Base-by-base conservation (phyloP, 2,888 invertebrate genomes). In the Hirtodrosophila duncani region DNA sequence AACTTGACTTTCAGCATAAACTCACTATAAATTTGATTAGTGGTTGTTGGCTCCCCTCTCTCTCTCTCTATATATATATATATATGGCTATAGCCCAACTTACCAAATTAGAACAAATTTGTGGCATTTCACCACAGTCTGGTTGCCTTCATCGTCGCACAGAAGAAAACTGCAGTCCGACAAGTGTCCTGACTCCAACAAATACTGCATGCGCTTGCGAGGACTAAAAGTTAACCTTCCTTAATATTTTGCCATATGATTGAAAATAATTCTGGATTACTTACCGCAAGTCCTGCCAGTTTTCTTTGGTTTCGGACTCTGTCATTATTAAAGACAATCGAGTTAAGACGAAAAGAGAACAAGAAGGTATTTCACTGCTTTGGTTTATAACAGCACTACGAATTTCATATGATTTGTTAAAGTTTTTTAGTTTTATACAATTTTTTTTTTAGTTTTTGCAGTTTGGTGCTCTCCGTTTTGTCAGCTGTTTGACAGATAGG, bases 111-210 rank as follows among this genome's bases (percentile, higher is more conserved):
- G 52, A 5, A 68, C 34, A 46, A 68, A 70, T 29, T 70, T 67
- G 3, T 68, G 67, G 3, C 63, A 68, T n/a, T 63, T 63, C 3
- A 68, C n/a, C 1, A 43, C 18, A 3, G 57, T 29, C 16, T 48
- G 56, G 4, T 60, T 2, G 2, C 53, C 63, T 3, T 51, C 49
- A 1, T 53, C 46, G 11, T 49, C 50, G 11, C 20, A 63, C 1
- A 70, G 44, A 5, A 60, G 20, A 17, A 68, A 68, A 4, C 67
- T 68, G 20, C 67, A 68, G 20, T 68, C 67, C 8, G 67, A 67
- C 24, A 68, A 38, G 23, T 70, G 70, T 1, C 67, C 67, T 1
- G 59, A 49, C 0, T 3, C 43, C 1, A 68, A 31, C 30, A 68
- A 44, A 41, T 70, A 33, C n/a, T 63, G 30, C 67, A 68, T 70